A percentile compares a stretch with the other conserved stretches of the same genome.
Evolutionary conservation across 1,140 invertebrate genomes (phyloP).

Genomic region (Lasaia peninsularis): DNA sequence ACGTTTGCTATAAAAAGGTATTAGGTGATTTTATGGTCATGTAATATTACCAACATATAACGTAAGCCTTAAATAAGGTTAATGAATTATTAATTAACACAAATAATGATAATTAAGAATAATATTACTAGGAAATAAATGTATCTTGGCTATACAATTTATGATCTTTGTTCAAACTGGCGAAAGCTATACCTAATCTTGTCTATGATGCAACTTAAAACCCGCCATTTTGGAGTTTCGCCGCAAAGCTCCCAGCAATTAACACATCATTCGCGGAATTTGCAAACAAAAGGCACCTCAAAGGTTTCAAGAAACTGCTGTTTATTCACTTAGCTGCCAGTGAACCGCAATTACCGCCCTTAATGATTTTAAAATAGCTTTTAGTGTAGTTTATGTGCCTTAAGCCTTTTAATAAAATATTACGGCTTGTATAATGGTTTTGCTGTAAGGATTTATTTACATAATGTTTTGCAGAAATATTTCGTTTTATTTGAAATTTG

Average conservation of each 20-base stretch:
- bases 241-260: conserved; percentile 57
- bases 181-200: conserved; percentile 43
- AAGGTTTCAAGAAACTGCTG: conserved; percentile 41
- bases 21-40: too few species aligned
- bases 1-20: too few species aligned
- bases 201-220: conserved; percentile 42
- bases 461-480: not conserved
- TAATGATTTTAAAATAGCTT: conserved; percentile 42
- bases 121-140: not conserved
- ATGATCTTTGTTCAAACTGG: conserved; percentile 14
- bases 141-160: conserved; percentile 20
- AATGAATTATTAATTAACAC: too few species aligned
- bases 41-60: too few species aligned
- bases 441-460: not conserved
- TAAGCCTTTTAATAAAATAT: conserved; percentile 20
- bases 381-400: conserved; percentile 19
- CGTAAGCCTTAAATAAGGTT: too few species aligned
- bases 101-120: too few species aligned
- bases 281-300: conserved; percentile 50
- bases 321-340: conserved; percentile 44
- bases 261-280: conserved; percentile 45
- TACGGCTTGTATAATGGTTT: not conserved
- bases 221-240: conserved; percentile 38
- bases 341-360: conserved; percentile 37
- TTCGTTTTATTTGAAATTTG: too few species aligned